Evolutionary conservation across 2,888 invertebrate genomes (phyloP).

Genomic region (Acleris emargana): DNA sequence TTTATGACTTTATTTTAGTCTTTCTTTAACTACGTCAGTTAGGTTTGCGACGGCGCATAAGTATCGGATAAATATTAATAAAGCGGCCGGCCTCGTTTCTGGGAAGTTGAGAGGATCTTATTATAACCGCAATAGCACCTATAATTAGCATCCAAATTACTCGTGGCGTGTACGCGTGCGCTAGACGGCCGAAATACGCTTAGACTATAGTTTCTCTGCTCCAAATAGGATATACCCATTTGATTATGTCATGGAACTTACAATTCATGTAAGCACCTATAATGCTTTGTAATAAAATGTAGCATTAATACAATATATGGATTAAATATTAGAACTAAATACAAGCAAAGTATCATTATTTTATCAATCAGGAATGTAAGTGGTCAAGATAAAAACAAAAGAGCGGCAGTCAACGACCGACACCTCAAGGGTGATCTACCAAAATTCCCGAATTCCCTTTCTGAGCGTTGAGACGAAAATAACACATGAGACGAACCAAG

Average conservation of each 20-base stretch:
- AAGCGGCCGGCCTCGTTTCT: conserved; percentile 82
- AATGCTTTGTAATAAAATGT: too few relatives aligned
- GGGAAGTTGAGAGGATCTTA: conserved; percentile 83
- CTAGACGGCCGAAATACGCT: conserved; percentile 57
- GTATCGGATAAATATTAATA: conserved; percentile 84
- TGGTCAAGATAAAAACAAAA: conserved; percentile 69
- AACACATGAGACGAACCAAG: conserved; percentile 64
- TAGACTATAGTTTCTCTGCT: conserved; percentile 56
- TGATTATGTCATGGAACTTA: too few relatives aligned
- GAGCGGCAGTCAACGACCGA: conserved; percentile 73
- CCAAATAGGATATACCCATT: conserved; percentile 39
- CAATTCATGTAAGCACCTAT: too few relatives aligned
- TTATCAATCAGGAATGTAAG: not conserved
- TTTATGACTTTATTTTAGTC: conserved; percentile 83
- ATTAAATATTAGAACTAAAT: too few relatives aligned
- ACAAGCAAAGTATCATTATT: not conserved
- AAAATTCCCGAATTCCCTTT: conserved; percentile 82
- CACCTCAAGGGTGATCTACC: conserved; percentile 77
- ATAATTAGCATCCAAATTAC: conserved; percentile 83
- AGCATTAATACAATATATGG: too few relatives aligned
- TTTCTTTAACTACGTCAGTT: conserved; percentile 83
- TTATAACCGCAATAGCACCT: conserved; percentile 84
- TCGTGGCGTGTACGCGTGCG: conserved; percentile 73
- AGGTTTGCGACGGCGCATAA: conserved; percentile 68
- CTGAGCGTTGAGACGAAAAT: conserved; percentile 78